Conservation (phyloP, 2,113 vertebrate species). For the Phrynosoma platyrhinos region DNA sequence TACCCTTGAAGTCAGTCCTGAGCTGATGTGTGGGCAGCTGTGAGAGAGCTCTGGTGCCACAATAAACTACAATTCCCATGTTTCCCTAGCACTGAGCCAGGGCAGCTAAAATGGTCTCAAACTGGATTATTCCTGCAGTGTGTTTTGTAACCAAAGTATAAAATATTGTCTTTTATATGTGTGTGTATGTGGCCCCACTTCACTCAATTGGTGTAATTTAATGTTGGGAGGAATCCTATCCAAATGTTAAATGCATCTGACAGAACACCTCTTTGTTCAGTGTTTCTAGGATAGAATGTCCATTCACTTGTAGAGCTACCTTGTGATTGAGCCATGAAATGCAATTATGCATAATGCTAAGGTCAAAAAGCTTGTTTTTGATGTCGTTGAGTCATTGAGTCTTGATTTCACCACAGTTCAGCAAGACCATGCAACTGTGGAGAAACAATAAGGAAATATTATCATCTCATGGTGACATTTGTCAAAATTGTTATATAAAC, state of each 20-base stretch:
- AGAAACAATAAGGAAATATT: background rate
- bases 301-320: background rate
- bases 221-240: background rate
- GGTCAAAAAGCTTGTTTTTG: background rate
- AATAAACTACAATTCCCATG: too few relatives aligned
- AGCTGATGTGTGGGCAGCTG: too few relatives aligned
- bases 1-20: too few relatives aligned
- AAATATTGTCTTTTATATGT: too few relatives aligned
- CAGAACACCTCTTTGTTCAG: background rate
- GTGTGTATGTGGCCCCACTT: too few relatives aligned
- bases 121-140: too few relatives aligned
- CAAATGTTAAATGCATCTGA: background rate
- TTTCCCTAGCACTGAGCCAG: too few relatives aligned
- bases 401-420: conserved; percentile 1
- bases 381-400: background rate
- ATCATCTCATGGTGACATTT: background rate
- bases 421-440: background rate
- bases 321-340: background rate
- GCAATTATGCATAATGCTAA: background rate
- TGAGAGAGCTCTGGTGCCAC: too few relatives aligned
- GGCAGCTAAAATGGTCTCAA: too few relatives aligned
- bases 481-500: background rate
- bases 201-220: too few relatives aligned
- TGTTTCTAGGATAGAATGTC: background rate
- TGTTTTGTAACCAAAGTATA: too few relatives aligned